Conservation (phyloP, 2,797 vertebrate species). For the Sitta carolinensis region DNA sequence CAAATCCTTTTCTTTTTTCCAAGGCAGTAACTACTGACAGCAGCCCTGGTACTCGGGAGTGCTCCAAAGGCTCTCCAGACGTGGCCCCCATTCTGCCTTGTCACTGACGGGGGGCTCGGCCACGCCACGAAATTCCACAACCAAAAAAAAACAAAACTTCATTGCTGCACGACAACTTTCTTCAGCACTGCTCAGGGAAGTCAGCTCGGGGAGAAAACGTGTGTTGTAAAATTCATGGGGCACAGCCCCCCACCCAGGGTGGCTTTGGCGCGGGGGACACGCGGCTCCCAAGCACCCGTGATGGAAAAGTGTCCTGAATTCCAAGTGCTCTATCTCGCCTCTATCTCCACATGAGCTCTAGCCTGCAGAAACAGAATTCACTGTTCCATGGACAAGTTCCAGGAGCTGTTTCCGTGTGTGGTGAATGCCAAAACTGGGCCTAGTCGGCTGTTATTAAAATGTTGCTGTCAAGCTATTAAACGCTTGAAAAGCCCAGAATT, state of each 20-base stretch:
- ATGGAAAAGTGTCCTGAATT: conserved; percentile 30
- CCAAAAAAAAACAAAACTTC: not conserved
- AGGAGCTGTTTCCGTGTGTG: conserved; percentile 59
- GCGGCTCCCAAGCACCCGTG: not conserved
- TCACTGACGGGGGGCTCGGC: not conserved
- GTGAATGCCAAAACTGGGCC: conserved; percentile 65
- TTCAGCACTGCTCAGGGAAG: not conserved
- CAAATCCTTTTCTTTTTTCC: not conserved
- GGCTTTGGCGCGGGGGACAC: fast-evolving
- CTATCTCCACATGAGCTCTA: conserved; percentile 44
- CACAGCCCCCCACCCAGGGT: not conserved
- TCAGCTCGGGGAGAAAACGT: not conserved
- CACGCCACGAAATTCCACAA: not conserved
- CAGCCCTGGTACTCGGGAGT: not conserved
- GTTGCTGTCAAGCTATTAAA: conserved; percentile 71
- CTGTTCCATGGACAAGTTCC: conserved; percentile 58
- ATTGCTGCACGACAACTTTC: not conserved
- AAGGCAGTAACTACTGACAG: not conserved
- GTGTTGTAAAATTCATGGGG: not conserved
- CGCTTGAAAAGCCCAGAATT: conserved; percentile 68
- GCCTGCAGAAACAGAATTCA: conserved; percentile 64
- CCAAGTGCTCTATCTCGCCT: conserved; percentile 17
- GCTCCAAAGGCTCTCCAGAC: not conserved
- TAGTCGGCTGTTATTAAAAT: conserved; percentile 72
- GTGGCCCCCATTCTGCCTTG: not conserved